A percentile compares a stretch with the other conserved stretches of the same genome.
Evolutionary conservation across 2,797 vertebrate genomes (phyloP).

Genomic region (Novumbra hubbsi): DNA sequence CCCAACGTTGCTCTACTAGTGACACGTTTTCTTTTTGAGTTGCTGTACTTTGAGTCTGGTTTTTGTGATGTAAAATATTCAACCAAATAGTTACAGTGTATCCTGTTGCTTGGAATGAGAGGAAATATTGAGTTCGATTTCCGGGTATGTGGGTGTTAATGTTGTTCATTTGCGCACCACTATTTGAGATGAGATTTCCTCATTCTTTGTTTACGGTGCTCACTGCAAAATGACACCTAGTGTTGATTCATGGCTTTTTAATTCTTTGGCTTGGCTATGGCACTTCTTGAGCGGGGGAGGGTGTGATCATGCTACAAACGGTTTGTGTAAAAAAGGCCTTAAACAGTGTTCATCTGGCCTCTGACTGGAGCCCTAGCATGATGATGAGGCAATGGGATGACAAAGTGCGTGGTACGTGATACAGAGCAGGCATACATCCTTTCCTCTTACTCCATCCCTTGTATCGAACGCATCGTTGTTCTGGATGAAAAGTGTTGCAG

Average conservation of each 20-base stretch:
- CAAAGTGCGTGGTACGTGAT: conserved; percentile 55
- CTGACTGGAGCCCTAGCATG: conserved; percentile 27
- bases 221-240: not conserved
- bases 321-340: not conserved
- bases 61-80: not conserved
- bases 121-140: not conserved
- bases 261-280: not conserved
- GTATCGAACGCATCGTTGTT: not conserved
- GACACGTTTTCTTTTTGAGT: not conserved
- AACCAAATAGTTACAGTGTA: no score
- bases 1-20: not conserved
- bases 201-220: not conserved
- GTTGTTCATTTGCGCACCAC: not conserved
- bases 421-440: conserved; percentile 56
- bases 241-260: conserved; percentile 1
- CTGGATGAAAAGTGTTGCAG: not conserved
- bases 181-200: not conserved
- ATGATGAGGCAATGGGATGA: conserved; percentile 55
- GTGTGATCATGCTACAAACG: conserved; percentile 2
- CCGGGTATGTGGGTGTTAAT: not conserved
- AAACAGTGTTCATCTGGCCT: not conserved
- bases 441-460: conserved; percentile 44
- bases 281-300: not conserved
- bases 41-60: not conserved
- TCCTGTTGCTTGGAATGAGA: not conserved